Percentiles rank a stretch among this genome's conserved stretches.
Conservation (phyloP, 2,888 invertebrate species). For the Hoplodrina ambigua region DNA sequence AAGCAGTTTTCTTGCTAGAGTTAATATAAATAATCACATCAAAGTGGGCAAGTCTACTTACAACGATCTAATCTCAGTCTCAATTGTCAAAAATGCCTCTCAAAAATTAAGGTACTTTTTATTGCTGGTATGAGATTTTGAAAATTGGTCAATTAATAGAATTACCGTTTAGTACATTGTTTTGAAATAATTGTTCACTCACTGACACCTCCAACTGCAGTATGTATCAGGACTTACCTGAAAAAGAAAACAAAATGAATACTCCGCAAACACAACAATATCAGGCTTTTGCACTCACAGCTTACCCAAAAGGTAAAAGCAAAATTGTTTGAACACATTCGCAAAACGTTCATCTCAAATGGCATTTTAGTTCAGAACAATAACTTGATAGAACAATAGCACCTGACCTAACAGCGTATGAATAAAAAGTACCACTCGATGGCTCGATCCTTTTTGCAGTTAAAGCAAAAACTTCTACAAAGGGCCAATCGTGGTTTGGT, state of each 20-base stretch:
- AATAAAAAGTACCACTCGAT: slow-evolving; percentile 57
- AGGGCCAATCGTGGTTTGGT: slow-evolving; percentile 73
- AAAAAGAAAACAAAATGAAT: slow-evolving; percentile 55
- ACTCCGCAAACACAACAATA: slow-evolving; percentile 33
- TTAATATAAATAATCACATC: too few relatives aligned
- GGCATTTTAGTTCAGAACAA: slow-evolving; percentile 68
- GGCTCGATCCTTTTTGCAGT: slow-evolving; percentile 62
- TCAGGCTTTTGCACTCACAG: slow-evolving; percentile 16
- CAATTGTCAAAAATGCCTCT: too few relatives aligned
- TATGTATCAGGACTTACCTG: slow-evolving; percentile 63
- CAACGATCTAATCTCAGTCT: too few relatives aligned
- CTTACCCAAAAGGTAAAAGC: slow-evolving; percentile 43
- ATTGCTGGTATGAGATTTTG: too few relatives aligned
- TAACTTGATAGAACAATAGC: slow-evolving; percentile 71
- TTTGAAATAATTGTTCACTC: slow-evolving; percentile 16
- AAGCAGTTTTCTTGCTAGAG: neutral
- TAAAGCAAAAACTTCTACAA: slow-evolving; percentile 69
- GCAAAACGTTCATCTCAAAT: slow-evolving; percentile 65
- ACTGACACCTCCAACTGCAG: slow-evolving; percentile 21
- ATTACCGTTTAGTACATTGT: neutral
- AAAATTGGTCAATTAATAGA: neutral
- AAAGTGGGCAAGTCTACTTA: too few relatives aligned
- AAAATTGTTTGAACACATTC: slow-evolving; percentile 60
- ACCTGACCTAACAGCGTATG: slow-evolving; percentile 51
- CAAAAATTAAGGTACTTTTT: too few relatives aligned